These are phyloP conservation scores for Champsocephalus gunnari DNA, from an alignment of 2,797 vertebrate species.

Conservation along the genomic window DNA sequence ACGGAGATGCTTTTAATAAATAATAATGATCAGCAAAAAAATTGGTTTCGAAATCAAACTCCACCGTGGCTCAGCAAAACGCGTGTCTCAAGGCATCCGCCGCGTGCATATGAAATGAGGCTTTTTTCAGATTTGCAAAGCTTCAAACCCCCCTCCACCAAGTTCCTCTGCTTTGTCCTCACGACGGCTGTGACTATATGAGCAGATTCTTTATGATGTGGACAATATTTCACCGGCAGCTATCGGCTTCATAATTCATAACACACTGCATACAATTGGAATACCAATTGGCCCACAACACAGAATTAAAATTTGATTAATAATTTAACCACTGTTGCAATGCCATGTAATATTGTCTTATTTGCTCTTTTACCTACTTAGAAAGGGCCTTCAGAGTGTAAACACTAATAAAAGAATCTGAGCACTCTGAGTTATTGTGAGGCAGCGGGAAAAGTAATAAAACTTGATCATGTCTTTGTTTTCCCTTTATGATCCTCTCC, in stretches of 20 bases:
- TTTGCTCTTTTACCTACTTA: conserved; percentile 61
- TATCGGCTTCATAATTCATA: conserved; percentile 66
- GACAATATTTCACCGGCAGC: conserved; percentile 62
- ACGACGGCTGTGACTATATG: conserved; percentile 48
- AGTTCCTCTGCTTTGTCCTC: conserved; percentile 64
- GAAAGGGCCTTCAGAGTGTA: conserved; percentile 43
- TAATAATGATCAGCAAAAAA: conserved; percentile 85
- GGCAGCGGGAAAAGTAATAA: conserved; percentile 48
- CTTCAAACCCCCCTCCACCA: conserved; percentile 56
- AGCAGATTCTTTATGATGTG: conserved; percentile 57
- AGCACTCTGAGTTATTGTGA: conserved; percentile 32
- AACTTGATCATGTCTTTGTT: conserved; percentile 51
- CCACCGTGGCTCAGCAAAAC: conserved; percentile 78
- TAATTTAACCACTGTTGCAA: conserved; percentile 66
- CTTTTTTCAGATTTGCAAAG: conserved; percentile 61
- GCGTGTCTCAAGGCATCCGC: conserved; percentile 79
- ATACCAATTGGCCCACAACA: conserved; percentile 53
- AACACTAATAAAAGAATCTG: conserved; percentile 56
- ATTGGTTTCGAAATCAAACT: conserved; percentile 79
- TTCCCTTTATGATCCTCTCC: conserved; percentile 57
- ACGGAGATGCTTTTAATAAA: conserved; percentile 80
- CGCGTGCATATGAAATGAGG: conserved; percentile 76
- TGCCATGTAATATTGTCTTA: conserved; percentile 51
- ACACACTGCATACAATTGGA: conserved; percentile 67
- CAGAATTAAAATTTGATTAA: conserved; percentile 55